Evolutionary conservation across 2,113 vertebrate species (phyloP), one percentile per base, ranked within the genome.

Genomic region (Balaenoptera acutorostrata): DNA sequence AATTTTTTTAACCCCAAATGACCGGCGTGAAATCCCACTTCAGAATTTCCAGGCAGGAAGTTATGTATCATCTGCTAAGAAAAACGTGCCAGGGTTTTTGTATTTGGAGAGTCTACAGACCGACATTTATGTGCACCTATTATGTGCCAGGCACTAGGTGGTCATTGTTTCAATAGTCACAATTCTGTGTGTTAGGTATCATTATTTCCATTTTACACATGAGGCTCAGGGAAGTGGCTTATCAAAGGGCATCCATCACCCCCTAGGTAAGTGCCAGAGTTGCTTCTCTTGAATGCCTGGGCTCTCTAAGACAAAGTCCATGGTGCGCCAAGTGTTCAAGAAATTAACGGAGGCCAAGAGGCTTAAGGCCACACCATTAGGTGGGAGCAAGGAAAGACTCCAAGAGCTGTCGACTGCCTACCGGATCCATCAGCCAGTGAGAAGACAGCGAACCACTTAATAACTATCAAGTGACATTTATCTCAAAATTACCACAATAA

Each of bases 401-500:
- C 23, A 15, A 55, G 44, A n/a, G 18, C 59, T 85, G 75, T n/a
- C 4, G 15, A 13, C 66, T 55, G 36, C 25, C 61, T 88, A 12
- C 17, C 88, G 84, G 77, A 39, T 8, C 36, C 13, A 59, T 52
- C 44, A 91, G 63, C 36, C 61, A 84, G 21, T 36, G 44, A 94
- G 20, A 27, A 92, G n/a, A 80, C 11, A 21, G 39, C 20, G 15
- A 74, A 15, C 33, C 27, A 75, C 20, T 91, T 87, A 95, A 49
- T 59, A 94, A 89, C 61, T 13, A 41, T 46, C 25, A 96, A 96
- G 57, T 46, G 49, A 15, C 91, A 89, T 82, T 96, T 93, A 89
- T 75, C 33, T 84, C 74, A 77, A 85, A 87, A 84, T 87, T 87
- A 89, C 52, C 52, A 52, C 80, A 77, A 52, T 31, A 52, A 80